Conservation (phyloP, 2,888 invertebrate species). For the Cantharis lateralis region DNA sequence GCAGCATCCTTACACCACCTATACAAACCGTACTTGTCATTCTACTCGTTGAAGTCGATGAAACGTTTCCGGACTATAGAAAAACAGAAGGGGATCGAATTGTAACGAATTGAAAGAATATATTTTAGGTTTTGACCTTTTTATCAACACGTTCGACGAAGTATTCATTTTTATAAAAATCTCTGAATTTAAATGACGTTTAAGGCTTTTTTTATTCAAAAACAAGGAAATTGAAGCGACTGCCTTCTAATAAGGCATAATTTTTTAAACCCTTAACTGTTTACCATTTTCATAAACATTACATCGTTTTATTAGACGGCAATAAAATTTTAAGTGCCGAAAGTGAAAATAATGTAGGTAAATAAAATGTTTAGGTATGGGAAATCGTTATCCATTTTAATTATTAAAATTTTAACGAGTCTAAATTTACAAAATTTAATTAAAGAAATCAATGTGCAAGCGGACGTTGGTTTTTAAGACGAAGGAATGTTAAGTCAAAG, state of each 20-base stretch:
- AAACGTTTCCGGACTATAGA: slow-evolving; percentile 53
- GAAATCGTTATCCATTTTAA: neutral
- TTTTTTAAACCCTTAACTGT: neutral
- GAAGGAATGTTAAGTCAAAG: neutral
- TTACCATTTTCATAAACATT: neutral
- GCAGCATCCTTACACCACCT: slow-evolving; percentile 38
- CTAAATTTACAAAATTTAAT: neutral
- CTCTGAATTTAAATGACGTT: neutral
- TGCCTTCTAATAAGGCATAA: neutral
- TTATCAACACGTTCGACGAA: slow-evolving; percentile 36
- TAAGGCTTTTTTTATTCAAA: neutral
- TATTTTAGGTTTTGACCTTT: slow-evolving; percentile 40
- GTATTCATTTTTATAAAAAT: slow-evolving; percentile 37
- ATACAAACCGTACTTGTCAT: slow-evolving; percentile 46
- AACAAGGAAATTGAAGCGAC: neutral
- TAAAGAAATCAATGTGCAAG: neutral
- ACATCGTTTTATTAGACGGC: neutral
- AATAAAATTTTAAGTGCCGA: neutral
- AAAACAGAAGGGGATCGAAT: slow-evolving; percentile 37
- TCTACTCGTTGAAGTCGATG: slow-evolving; percentile 50
- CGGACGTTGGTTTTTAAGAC: neutral
- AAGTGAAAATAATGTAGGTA: neutral
- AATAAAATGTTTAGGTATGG: neutral
- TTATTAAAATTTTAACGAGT: neutral
- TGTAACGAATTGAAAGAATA: slow-evolving; percentile 43